Percentiles rank a stretch among this genome's conserved stretches.
Conservation (phyloP, 1,140 invertebrate genomes). For the Trigoniulus corallinus region DNA sequence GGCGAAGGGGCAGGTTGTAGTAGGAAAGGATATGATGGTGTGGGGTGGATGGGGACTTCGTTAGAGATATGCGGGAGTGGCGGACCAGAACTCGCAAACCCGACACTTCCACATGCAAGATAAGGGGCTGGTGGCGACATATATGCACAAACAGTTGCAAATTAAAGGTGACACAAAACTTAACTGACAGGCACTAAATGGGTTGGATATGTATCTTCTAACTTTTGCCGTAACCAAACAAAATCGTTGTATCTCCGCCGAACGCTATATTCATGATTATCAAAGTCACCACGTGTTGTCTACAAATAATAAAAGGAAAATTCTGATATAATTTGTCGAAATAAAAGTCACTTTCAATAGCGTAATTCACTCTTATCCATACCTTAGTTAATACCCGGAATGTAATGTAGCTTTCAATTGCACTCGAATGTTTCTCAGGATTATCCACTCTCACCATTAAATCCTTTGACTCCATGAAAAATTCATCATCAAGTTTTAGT, state of each 20-base stretch:
- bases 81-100: no score
- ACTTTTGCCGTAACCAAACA: constrained; percentile 46
- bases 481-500: constrained; percentile 4
- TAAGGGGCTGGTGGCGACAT: neutral
- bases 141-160: neutral
- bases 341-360: constrained; percentile 1
- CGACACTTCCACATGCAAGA: no score
- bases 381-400: constrained; percentile 50
- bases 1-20: no score
- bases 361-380: constrained; percentile 3
- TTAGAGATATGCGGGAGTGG: no score
- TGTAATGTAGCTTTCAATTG: constrained; percentile 54
- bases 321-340: neutral
- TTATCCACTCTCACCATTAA: constrained; percentile 51
- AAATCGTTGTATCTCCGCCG: constrained; percentile 58
- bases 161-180: neutral
- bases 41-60: no score
- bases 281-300: constrained; percentile 46
- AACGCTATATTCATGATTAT: constrained; percentile 46
- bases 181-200: constrained; percentile 39
- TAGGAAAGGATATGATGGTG: no score
- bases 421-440: constrained; percentile 58
- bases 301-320: constrained; percentile 15
- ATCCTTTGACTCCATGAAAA: constrained; percentile 23
- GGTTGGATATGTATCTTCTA: constrained; percentile 45